Evolutionary conservation across 2,797 vertebrate species (phyloP).

Genomic region (Lates japonicus): DNA sequence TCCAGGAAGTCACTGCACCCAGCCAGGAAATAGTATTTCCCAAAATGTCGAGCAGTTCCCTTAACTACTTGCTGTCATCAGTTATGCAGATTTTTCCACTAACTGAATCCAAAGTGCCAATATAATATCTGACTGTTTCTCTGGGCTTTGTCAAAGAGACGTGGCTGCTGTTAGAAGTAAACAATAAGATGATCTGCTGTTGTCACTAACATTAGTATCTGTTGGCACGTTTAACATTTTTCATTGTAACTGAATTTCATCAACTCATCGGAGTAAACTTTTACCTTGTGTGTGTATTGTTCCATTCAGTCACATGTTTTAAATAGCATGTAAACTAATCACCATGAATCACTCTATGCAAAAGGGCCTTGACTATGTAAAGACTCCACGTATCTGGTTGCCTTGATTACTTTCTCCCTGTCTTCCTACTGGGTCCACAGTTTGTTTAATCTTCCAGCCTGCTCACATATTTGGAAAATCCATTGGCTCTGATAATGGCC

Average conservation of each 20-base stretch:
- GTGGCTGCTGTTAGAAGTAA: background rate
- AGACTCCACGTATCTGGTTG: background rate
- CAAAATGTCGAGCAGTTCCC: background rate
- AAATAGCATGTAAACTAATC: slow-evolving; percentile 4
- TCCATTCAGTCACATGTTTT: background rate
- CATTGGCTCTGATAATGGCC: slow-evolving; percentile 30
- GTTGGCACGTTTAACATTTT: background rate
- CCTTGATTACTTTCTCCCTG: slow-evolving; percentile 18
- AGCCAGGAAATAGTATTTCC: background rate
- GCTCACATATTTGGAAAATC: slow-evolving; percentile 52
- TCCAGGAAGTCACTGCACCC: no score
- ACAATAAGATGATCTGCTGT: background rate
- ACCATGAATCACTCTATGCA: slow-evolving; percentile 14
- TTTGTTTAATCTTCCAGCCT: slow-evolving; percentile 35
- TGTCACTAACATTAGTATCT: background rate
- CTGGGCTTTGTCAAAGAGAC: background rate
- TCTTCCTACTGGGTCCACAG: background rate
- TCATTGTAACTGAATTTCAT: no score
- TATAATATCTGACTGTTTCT: background rate
- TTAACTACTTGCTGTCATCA: background rate
- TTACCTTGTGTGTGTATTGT: background rate
- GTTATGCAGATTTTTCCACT: background rate
- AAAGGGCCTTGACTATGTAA: background rate
- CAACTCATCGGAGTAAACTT: no score
- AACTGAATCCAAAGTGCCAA: background rate